Evolutionary conservation across 2,797 vertebrate genomes (phyloP).

Genomic region (Cuniculus paca): DNA sequence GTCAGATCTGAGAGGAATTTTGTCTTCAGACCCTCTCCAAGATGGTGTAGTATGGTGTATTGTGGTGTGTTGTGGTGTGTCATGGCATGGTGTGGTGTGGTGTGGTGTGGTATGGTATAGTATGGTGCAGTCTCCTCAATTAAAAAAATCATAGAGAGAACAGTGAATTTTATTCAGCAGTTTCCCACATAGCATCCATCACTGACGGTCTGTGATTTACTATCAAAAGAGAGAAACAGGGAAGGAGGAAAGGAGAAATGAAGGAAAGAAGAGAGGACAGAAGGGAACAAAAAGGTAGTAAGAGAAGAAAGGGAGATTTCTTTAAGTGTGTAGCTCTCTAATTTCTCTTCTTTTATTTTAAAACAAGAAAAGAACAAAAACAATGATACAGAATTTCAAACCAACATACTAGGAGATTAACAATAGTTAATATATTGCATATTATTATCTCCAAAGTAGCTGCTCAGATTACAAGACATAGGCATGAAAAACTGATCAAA

Average conservation of each 20-base stretch:
- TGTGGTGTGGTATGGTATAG: background rate
- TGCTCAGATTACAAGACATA: no score
- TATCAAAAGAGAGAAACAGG: background rate
- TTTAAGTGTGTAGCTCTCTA: background rate
- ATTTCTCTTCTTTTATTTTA: background rate
- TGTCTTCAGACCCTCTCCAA: background rate
- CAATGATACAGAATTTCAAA: no score
- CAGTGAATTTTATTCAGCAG: background rate
- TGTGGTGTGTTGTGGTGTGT: no score
- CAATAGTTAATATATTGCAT: no score
- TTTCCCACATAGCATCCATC: background rate
- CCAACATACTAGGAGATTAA: no score
- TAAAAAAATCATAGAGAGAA: background rate
- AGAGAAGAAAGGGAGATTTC: background rate
- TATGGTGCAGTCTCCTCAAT: background rate
- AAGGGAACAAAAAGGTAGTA: background rate
- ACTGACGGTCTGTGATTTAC: background rate
- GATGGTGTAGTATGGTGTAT: background rate
- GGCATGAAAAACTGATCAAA: no score
- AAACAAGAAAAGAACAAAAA: no score
- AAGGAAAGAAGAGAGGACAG: background rate
- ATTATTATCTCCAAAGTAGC: no score
- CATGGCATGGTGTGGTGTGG: background rate
- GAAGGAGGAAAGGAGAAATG: no score
- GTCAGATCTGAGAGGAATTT: slow-evolving; percentile 8